Conservation (phyloP, 2,113 vertebrate species). For the Corydoras sp. region DNA sequence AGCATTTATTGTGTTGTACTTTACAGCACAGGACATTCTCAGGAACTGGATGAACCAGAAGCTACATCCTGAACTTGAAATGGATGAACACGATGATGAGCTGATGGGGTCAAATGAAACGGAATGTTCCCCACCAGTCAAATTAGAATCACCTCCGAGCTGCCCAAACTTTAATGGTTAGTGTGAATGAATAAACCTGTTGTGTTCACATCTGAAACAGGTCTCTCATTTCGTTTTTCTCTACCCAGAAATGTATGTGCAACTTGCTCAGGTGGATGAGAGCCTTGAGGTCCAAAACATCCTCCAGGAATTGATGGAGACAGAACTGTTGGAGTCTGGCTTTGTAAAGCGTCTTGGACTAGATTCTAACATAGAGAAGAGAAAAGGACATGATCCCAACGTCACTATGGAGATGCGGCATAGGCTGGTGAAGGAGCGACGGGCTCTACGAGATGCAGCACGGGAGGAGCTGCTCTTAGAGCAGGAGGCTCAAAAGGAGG, state of each 20-base stretch:
- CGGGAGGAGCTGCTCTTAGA: constrained; percentile 64
- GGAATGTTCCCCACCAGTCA: constrained; percentile 24
- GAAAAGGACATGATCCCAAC: constrained; percentile 67
- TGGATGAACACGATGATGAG: constrained; percentile 64
- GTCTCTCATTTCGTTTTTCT: not conserved
- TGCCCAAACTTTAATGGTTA: constrained; percentile 81
- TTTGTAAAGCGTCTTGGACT: constrained; percentile 64
- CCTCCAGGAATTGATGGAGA: constrained; percentile 80
- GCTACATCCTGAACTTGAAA: constrained; percentile 67
- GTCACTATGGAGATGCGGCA: constrained; percentile 88
- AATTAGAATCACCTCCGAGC: constrained; percentile 27
- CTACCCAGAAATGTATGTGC: constrained; percentile 73
- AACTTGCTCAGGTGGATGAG: constrained; percentile 77
- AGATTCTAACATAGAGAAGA: constrained; percentile 56
- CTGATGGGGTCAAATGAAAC: constrained; percentile 21
- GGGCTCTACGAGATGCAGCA: constrained; percentile 66
- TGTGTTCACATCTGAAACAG: not conserved
- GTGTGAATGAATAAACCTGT: not conserved
- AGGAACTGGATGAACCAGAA: constrained; percentile 79
- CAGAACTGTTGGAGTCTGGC: constrained; percentile 65
- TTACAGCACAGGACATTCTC: constrained; percentile 78
- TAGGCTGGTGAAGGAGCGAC: constrained; percentile 85
- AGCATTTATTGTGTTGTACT: constrained; percentile 11
- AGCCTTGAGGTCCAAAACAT: constrained; percentile 67
- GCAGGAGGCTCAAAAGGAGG: constrained; percentile 57